These are phyloP conservation scores for Macquaria australasica DNA, from an alignment of 2,113 vertebrate genomes.

Conservation along the genomic window DNA sequence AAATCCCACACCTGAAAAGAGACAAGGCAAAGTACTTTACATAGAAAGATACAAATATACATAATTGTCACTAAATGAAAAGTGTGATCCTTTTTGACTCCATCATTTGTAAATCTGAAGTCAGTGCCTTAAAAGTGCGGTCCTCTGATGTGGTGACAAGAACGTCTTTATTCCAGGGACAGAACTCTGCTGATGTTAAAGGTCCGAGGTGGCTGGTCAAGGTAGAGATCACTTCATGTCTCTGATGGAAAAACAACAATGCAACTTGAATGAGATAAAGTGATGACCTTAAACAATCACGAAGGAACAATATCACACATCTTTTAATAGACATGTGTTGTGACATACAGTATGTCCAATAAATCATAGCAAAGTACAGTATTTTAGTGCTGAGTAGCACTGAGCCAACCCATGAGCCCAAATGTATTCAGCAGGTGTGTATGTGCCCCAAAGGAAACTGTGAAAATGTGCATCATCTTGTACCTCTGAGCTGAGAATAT, in stretches of 20 bases:
- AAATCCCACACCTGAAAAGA: constrained; percentile 89
- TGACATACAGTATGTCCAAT: not conserved
- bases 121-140: constrained; percentile 86
- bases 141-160: constrained; percentile 91
- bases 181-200: constrained; percentile 91
- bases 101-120: not conserved
- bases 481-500: constrained; percentile 87
- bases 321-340: not conserved
- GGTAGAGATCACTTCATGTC: constrained; percentile 67
- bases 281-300: not conserved
- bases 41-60: not conserved
- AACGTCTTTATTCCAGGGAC: constrained; percentile 83
- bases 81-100: not conserved
- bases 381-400: not conserved
- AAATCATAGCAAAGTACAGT: not conserved
- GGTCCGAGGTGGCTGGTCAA: constrained; percentile 86
- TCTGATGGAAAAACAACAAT: constrained; percentile 56
- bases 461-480: not conserved
- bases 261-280: not conserved
- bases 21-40: not conserved
- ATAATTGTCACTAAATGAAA: not conserved
- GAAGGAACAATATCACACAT: not conserved
- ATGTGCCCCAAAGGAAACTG: not conserved
- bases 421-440: not conserved
- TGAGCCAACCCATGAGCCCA: not conserved